phyloP scores from a whole-genome alignment of 2,797 vertebrate species.

The Pangasius djambal region DNA sequence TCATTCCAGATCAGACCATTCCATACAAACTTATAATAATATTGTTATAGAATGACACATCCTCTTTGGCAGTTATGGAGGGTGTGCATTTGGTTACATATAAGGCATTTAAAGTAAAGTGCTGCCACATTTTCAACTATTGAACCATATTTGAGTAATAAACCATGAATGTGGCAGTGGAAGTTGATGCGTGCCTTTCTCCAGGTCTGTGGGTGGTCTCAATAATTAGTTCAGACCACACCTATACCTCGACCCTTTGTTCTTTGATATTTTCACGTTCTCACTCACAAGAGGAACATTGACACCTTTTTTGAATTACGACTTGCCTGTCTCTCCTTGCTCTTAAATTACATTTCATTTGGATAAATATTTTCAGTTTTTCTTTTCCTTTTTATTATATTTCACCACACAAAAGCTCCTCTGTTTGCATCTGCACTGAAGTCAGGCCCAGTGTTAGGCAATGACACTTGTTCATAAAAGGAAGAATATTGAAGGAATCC shows the following conservation, averaged over 20 bases:
- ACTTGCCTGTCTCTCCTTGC: constrained; percentile 50
- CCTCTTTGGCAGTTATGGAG: constrained; percentile 9
- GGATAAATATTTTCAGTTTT: constrained; percentile 75
- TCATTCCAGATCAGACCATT: neutral
- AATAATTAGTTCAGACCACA: constrained; percentile 52
- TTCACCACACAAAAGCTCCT: constrained; percentile 69
- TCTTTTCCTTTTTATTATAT: constrained; percentile 65
- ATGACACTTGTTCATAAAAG: constrained; percentile 74
- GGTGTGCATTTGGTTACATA: constrained; percentile 12
- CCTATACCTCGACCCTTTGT: constrained; percentile 63
- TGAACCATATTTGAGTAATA: constrained; percentile 14
- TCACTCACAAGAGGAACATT: constrained; percentile 57
- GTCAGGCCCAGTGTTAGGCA: constrained; percentile 65
- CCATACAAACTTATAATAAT: neutral
- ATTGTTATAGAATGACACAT: constrained; percentile 20
- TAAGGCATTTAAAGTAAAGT: constrained; percentile 37
- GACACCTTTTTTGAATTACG: constrained; percentile 74
- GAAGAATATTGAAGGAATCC: constrained; percentile 74
- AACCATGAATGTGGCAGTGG: constrained; percentile 22
- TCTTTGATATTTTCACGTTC: constrained; percentile 61
- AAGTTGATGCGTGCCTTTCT: constrained; percentile 34
- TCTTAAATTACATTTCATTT: constrained; percentile 62
- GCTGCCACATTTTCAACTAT: constrained; percentile 37
- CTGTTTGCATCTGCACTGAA: constrained; percentile 67
- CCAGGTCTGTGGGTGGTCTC: constrained; percentile 36